Conservation (phyloP, 2,113 vertebrate genomes). For the Seriola rivoliana region DNA sequence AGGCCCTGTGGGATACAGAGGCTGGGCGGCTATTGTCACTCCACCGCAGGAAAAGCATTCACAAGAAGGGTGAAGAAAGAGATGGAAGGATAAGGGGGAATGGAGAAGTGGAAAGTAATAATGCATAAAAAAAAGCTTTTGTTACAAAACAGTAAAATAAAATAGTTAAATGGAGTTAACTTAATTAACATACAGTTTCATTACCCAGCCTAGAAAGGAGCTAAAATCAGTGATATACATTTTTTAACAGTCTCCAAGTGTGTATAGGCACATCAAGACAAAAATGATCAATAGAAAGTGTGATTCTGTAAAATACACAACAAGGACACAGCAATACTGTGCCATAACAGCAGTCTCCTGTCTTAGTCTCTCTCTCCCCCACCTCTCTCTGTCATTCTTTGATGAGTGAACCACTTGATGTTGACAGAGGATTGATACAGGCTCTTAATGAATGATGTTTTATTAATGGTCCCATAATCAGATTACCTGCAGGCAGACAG, state of each 20-base stretch:
- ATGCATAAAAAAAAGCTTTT: slow-evolving; percentile 21
- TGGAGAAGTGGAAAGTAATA: slow-evolving; percentile 37
- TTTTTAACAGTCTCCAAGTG: slow-evolving; percentile 19
- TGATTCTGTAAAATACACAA: slow-evolving; percentile 41
- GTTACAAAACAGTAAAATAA: slow-evolving; percentile 43
- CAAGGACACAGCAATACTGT: slow-evolving; percentile 10
- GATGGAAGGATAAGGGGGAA: slow-evolving; percentile 51
- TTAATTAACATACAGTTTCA: slow-evolving; percentile 49
- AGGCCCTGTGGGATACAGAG: slow-evolving; percentile 73
- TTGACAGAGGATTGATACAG: slow-evolving; percentile 76
- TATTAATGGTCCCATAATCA: slow-evolving; percentile 83
- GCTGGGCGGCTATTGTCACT: slow-evolving; percentile 75
- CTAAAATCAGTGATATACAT: slow-evolving; percentile 31
- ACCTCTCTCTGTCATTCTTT: slow-evolving; percentile 47
- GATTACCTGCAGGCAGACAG: slow-evolving; percentile 81
- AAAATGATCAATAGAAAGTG: slow-evolving; percentile 53
- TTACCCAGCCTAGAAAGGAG: slow-evolving; percentile 21
- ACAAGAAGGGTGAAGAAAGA: slow-evolving; percentile 49
- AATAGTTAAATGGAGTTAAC: slow-evolving; percentile 26
- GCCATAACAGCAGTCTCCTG: background rate
- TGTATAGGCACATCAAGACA: slow-evolving; percentile 11
- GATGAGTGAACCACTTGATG: slow-evolving; percentile 73
- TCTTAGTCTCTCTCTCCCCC: slow-evolving; percentile 2
- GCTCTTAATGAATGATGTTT: slow-evolving; percentile 83
- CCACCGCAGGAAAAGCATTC: slow-evolving; percentile 57